Base-by-base conservation (phyloP, 1,140 invertebrate genomes). In the Drosophila lowei region DNA sequence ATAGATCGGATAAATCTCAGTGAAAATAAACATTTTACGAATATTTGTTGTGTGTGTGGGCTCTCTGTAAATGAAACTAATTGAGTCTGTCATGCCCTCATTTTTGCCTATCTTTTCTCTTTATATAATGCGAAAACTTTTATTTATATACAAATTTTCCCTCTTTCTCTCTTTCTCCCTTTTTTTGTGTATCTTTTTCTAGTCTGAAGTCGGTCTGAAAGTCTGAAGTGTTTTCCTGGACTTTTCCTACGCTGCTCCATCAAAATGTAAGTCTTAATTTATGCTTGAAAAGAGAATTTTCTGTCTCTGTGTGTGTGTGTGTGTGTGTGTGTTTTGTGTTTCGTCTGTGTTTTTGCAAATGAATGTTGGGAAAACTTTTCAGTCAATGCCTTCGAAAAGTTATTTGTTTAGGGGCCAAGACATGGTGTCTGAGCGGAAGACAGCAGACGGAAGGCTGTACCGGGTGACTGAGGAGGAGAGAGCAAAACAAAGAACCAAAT, bases 201-300 rank as follows among this genome's bases (percentile, higher is more conserved):
- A 66, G 54, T 46, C 41, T 59, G 44, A 79, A 85, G 61, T 68
- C 59, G 68, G 65, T 54, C 67, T 57, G 55, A 65, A 38, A 76
- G 66, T 76, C 72, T 72, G 57, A 59, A 63, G 73, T 67, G 53
- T 75, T 85, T 52, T 47, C 52, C 64, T 63, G 58, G 58, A 60
- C 60, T 57, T 67, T 42, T 18, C 38, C 16, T 13, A 42, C 43
- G 23, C 21, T 52, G 47, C 58, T 21, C 49, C 72, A 61, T 77
- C 72, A 64, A 88, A 77, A 81, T 64, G 81, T 86, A 77, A 86
- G 81, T 86, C 83, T 86, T 86, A 86, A 86, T 86, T 88, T 86
- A 86, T 88, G 64, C 83, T 44, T 71, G 34, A 38, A 38, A 52
- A 63, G 46, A 63, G 62, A 59, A 21, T 59, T 60, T 61, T 5